Evolutionary conservation across 2,888 invertebrate species (phyloP).

Genomic region (Trissolcus brochymenae): DNA sequence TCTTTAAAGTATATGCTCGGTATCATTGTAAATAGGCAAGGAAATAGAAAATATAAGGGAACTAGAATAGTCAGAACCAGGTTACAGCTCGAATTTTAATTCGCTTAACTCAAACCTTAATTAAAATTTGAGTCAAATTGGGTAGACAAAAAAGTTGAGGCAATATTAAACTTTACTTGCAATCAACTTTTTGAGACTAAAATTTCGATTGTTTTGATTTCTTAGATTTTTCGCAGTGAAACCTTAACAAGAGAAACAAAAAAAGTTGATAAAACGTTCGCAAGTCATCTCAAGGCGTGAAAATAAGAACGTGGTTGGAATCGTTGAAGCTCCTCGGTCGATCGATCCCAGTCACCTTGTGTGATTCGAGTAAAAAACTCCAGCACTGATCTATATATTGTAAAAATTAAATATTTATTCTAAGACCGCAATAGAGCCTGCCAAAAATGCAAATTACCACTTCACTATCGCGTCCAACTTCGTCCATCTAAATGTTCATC

Average conservation of each 20-base stretch:
- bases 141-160: too few species aligned
- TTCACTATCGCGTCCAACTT: conserved; percentile 9
- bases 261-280: not conserved
- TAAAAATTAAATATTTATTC: conserved; percentile 38
- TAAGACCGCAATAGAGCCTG: conserved; percentile 15
- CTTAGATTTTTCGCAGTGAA: too few species aligned
- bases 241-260: not conserved
- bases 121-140: too few species aligned
- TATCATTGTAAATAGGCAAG: too few species aligned
- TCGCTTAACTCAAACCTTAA: too few species aligned
- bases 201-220: too few species aligned
- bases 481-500: conserved; percentile 36
- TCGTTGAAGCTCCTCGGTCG: conserved; percentile 19
- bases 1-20: too few species aligned
- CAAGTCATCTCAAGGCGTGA: not conserved
- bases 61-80: too few species aligned
- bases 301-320: conserved; percentile 39
- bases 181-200: too few species aligned
- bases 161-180: too few species aligned
- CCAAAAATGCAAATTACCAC: conserved; percentile 43
- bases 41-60: too few species aligned
- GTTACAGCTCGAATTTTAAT: too few species aligned
- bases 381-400: conserved; percentile 12
- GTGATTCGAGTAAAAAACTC: conserved; percentile 14
- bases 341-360: conserved; percentile 21